Evolutionary conservation across 2,113 vertebrate species (phyloP), one percentile per base, ranked within the genome.

Genomic region (Psittacara wagleri): DNA sequence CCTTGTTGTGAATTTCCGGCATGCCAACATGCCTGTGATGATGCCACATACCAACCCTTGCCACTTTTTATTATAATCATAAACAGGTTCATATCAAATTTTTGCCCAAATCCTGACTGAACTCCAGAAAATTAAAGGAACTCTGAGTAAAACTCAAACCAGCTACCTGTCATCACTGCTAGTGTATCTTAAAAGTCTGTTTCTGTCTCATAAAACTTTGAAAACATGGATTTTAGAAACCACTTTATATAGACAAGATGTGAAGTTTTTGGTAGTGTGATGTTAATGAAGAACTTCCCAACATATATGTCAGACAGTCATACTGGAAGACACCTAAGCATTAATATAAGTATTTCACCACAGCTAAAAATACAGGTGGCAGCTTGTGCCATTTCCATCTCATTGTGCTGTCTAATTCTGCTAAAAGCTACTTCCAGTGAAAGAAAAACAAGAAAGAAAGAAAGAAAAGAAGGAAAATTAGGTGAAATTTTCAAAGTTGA

Each of bases 11-110:
- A 35, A 86, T 41, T 74, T 77, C 85, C 88, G 61, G 37, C 22
- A 70, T 28, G 39, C 9, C 46, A 64, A 27, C 29, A 61, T 39
- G 29, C 8, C 46, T 88, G 31, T 67, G 52, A 46, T 0, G 0
- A 57, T 51, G 49, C 46, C 28, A 9, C 2, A 9, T 28, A 74
- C 25, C 27, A 81, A 25, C 16, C 20, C 35, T 37, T 90, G 61
- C 8, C 52, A 75, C 22, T 66, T 35, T 75, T 67, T 22, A 57
- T 68, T 74, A 83, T 35, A 70, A 83, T 67, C 55, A 48, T 35
- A 78, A 86, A 68, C 43, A 83, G 35, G 19, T 9, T 81, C 35
- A 69, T 44, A 72, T 9, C 3, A 74, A 57, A 23, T 33, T 83
- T 74, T 95, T 78, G 9, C 52, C 55, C 35, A 39, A 29, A 68